Evolutionary conservation across 2,113 vertebrate species (phyloP).

Genomic region (Leucosticte australis): DNA sequence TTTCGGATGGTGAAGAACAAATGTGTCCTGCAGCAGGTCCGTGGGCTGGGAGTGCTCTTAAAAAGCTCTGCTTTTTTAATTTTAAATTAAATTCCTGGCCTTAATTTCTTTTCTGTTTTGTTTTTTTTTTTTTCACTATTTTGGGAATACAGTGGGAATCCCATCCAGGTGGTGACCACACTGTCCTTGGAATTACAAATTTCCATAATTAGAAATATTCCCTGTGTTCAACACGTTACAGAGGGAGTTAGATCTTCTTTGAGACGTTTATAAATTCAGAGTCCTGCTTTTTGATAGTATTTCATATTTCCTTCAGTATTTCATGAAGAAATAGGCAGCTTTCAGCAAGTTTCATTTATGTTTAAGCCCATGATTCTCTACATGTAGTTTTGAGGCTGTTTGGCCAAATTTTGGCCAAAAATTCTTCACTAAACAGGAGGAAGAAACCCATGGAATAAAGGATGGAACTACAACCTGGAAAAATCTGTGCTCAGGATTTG

Average conservation of each 20-base stretch:
- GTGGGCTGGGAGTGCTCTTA: not conserved
- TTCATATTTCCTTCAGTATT: not conserved
- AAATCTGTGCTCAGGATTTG: not conserved
- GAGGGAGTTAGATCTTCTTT: not conserved
- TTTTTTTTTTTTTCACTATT: not conserved
- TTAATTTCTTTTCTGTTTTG: not conserved
- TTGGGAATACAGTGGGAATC: not conserved
- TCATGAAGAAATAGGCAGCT: not conserved
- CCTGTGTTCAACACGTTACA: not conserved
- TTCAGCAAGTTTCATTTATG: not conserved
- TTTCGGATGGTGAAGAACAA: not conserved
- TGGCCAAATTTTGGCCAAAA: not conserved
- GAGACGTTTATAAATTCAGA: no score
- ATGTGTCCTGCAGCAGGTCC: not conserved
- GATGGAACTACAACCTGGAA: not conserved
- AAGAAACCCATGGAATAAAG: not conserved
- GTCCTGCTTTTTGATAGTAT: not conserved
- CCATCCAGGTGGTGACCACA: not conserved
- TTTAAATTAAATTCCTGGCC: not conserved
- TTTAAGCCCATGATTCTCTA: fast-evolving
- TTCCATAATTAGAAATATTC: not conserved
- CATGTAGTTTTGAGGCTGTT: fast-evolving
- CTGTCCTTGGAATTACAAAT: not conserved
- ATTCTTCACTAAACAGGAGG: not conserved
- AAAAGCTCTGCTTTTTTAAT: not conserved